Conservation (phyloP, 2,797 vertebrate species). For the Notolepis coatsorum region DNA sequence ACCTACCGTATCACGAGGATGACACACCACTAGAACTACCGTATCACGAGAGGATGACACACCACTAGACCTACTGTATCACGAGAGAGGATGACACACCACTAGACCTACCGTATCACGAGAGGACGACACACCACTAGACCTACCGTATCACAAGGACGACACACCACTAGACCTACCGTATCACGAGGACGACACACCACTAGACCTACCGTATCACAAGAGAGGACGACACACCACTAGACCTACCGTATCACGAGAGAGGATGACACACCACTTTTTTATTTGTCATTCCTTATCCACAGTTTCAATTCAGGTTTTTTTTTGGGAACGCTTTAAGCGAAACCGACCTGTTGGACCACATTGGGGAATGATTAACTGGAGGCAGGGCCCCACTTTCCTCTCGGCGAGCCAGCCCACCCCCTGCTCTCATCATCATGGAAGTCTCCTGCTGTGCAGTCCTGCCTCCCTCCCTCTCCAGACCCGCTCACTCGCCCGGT, state of each 20-base stretch:
- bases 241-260: slow-evolving; percentile 9
- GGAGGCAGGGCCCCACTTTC: slow-evolving; percentile 23
- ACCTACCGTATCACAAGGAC: no score
- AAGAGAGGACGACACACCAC: not conserved
- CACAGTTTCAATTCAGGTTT: not conserved
- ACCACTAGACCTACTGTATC: no score
- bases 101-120: no score
- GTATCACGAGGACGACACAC: no score
- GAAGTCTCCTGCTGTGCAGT: slow-evolving; percentile 24
- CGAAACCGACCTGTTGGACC: slow-evolving; percentile 23
- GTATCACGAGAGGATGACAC: no score
- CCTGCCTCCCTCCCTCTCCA: not conserved
- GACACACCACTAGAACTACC: no score
- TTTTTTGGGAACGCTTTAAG: slow-evolving; percentile 31
- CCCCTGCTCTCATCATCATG: slow-evolving; percentile 40
- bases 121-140: no score
- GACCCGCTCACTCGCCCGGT: slow-evolving; percentile 1
- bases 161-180: no score
- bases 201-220: no score
- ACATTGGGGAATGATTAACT: slow-evolving; percentile 50
- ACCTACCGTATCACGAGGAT: no score
- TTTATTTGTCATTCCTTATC: not conserved
- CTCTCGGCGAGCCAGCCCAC: slow-evolving; percentile 33
- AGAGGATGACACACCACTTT: not conserved
- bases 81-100: no score